phyloP scores from a whole-genome alignment of 2,113 vertebrate species.

The Eulemur rufifrons region DNA sequence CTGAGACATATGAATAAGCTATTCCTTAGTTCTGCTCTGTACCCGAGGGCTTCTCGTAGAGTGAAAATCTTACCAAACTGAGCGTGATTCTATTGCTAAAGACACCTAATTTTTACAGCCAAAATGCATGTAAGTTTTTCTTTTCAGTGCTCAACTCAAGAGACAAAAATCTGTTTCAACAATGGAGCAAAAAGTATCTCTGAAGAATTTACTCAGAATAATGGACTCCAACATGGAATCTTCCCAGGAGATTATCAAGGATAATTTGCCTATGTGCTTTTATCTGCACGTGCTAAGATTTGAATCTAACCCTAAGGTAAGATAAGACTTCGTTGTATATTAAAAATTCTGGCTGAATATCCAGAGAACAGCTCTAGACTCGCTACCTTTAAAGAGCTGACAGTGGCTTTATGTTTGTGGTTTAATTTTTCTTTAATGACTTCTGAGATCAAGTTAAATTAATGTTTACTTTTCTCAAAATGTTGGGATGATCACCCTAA shows the following conservation, averaged over 20 bases:
- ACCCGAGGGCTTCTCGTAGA: not conserved
- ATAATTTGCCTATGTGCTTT: not conserved
- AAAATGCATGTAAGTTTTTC: not conserved
- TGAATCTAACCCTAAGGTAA: conserved; percentile 12
- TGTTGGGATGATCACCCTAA: conserved; percentile 41
- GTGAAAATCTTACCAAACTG: not conserved
- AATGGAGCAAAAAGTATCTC: not conserved
- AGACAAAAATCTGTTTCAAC: not conserved
- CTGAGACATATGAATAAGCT: not conserved
- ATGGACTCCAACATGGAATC: not conserved
- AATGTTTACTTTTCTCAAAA: conserved; percentile 71
- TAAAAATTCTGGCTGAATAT: not conserved
- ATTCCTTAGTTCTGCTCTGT: not conserved
- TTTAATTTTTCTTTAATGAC: conserved; percentile 55
- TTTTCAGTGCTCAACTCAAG: not conserved
- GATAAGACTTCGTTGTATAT: not conserved
- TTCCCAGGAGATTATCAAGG: not conserved
- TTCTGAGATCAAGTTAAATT: conserved; percentile 58
- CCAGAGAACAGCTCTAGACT: not conserved
- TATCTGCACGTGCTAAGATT: not conserved
- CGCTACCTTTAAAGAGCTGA: conserved; percentile 19
- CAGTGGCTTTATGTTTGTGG: conserved; percentile 38
- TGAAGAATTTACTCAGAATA: not conserved
- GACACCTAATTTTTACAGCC: conserved; percentile 12
- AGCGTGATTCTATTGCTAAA: not conserved